Evolutionary conservation across 2,888 invertebrate species (phyloP).

Genomic region (Patella pellucida): DNA sequence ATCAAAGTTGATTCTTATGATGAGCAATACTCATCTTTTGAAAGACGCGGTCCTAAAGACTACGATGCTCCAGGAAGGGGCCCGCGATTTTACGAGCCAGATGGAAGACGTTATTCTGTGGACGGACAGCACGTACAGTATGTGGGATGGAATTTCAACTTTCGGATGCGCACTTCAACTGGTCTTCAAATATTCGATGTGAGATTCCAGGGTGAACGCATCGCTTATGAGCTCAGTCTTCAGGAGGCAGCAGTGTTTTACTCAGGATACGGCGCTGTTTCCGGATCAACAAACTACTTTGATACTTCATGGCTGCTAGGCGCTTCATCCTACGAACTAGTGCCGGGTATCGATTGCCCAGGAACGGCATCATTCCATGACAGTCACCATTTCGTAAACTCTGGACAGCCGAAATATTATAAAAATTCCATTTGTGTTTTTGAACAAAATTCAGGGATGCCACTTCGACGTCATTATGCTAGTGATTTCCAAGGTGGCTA

Average conservation of each 20-base stretch:
- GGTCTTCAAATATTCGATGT: slow-evolving; percentile 60
- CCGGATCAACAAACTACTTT: slow-evolving; percentile 48
- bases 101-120: slow-evolving; percentile 57
- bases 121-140: slow-evolving; percentile 58
- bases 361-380: slow-evolving; percentile 57
- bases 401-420: slow-evolving; percentile 38
- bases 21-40: slow-evolving; percentile 48
- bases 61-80: slow-evolving; percentile 49
- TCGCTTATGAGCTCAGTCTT: slow-evolving; percentile 62
- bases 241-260: slow-evolving; percentile 60
- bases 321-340: slow-evolving; percentile 53
- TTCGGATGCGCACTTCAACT: slow-evolving; percentile 51
- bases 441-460: slow-evolving; percentile 56
- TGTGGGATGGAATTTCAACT: slow-evolving; percentile 64
- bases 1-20: slow-evolving; percentile 32
- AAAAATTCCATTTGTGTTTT: slow-evolving; percentile 60
- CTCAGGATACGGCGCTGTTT: slow-evolving; percentile 55
- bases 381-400: slow-evolving; percentile 48
- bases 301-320: slow-evolving; percentile 58
- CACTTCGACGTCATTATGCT: slow-evolving; percentile 59
- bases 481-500: slow-evolving; percentile 29
- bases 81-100: slow-evolving; percentile 56
- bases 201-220: slow-evolving; percentile 57
- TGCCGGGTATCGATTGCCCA: slow-evolving; percentile 65
- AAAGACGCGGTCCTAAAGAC: slow-evolving; percentile 42